These are phyloP conservation scores for Himalopsyche japonica DNA, from an alignment of 2,888 invertebrate genomes.

Conservation along the genomic window DNA sequence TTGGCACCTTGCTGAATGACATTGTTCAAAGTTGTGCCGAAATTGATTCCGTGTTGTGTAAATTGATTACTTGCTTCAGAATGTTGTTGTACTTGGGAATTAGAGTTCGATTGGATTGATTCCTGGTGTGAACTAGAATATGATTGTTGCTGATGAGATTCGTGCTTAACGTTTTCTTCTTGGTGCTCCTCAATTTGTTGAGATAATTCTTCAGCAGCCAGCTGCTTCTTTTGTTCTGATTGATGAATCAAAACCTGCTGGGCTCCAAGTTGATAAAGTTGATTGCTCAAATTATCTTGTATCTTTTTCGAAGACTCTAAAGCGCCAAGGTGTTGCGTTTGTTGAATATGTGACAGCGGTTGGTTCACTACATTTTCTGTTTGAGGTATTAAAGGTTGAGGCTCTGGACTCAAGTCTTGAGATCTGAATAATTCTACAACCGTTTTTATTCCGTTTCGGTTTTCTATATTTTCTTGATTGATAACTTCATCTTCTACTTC, in stretches of 20 bases:
- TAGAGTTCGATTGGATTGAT: not conserved
- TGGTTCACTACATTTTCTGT: not conserved
- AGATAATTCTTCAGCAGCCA: slow-evolving; percentile 42
- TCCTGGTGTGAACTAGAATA: not conserved
- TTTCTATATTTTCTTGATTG: slow-evolving; percentile 42
- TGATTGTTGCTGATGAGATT: slow-evolving; percentile 52
- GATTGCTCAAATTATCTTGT: slow-evolving; percentile 48
- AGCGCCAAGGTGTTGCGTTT: slow-evolving; percentile 50
- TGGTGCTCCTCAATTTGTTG: slow-evolving; percentile 37
- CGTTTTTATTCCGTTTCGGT: slow-evolving; percentile 49
- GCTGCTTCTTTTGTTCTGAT: slow-evolving; percentile 40
- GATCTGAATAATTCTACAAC: slow-evolving; percentile 64
- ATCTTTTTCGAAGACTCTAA: slow-evolving; percentile 52
- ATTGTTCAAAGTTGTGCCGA: not conserved
- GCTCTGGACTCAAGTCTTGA: slow-evolving; percentile 15
- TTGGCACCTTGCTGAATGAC: not conserved
- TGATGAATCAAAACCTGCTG: slow-evolving; percentile 51
- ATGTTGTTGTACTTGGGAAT: not conserved
- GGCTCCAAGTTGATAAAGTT: slow-evolving; percentile 48
- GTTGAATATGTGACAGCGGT: not conserved
- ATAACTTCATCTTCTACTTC: slow-evolving; percentile 50
- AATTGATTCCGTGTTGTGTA: not conserved
- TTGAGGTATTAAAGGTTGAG: not conserved
- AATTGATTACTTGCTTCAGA: not conserved
- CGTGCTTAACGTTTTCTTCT: slow-evolving; percentile 52